Evolutionary conservation across 1,140 invertebrate genomes (phyloP), one percentile per base, ranked within the genome.

Genomic region (Drosophila sturtevanti): DNA sequence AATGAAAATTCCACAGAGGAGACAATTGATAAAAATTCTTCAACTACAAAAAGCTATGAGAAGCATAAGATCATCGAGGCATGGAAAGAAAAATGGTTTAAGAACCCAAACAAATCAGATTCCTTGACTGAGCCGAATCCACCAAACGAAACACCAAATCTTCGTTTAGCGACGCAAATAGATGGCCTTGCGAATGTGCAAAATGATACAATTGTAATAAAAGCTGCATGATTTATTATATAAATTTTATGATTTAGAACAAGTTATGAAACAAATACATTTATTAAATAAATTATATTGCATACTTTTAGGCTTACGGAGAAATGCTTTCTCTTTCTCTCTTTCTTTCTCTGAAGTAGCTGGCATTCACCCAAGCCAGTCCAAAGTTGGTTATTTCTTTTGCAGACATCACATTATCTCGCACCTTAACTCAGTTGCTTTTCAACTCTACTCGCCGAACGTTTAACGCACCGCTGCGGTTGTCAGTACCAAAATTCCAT

Each of bases 371-470:
- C 34, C 62, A 76, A 58, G 64, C 18, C 60, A 76, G 82, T 79
- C 79, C 79, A 63, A 72, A 68, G 68, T 60, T 82, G 79, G 82
- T 21, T 69, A 62, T 67, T 79, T 87, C 82, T 82, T 60, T 31
- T 35, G 68, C 37, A 48, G 21, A 44, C 41, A 44, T 41, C 41
- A 22, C 52, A 16, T n/a, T n/a, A 12, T 21, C 11, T 31, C 16
- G 75, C 73, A 65, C 44, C 63, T 66, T 35, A 22, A 16, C 58
- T 87, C 76, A 87, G 82, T 87, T 79, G 66, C 60, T 71, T 56
- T 74, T 82, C 41, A 86, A 76, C 79, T 64, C 62, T 77, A 59
- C 72, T 63, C 79, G 79, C 59, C 60, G 70, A 60, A 82, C 72
- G 79, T 70, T 84, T 79, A 64, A 62, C 75, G 72, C 82, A 52